Evolutionary conservation across 2,888 invertebrate species (phyloP).

Genomic region (Cephus rjabovi): DNA sequence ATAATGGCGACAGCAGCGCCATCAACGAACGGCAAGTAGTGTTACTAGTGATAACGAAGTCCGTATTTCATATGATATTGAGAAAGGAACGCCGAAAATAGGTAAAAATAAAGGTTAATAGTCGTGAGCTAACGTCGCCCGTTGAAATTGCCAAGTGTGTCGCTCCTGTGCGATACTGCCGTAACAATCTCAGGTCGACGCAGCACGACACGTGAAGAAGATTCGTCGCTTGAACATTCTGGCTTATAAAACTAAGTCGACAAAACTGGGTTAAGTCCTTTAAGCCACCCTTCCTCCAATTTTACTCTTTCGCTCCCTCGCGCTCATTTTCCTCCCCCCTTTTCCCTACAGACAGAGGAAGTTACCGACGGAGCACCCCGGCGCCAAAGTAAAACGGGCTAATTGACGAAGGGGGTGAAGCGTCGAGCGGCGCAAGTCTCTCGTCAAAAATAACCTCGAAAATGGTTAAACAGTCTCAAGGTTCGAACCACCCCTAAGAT

Average conservation of each 20-base stretch:
- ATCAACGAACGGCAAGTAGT: not conserved
- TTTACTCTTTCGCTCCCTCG: not conserved
- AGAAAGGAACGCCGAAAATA: not conserved
- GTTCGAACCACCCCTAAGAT: not conserved
- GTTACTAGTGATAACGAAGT: not conserved
- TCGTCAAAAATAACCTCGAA: not conserved
- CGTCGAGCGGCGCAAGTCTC: not conserved
- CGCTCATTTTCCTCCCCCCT: not conserved
- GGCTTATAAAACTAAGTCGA: not conserved
- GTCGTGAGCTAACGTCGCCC: not conserved
- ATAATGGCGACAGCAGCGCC: not conserved
- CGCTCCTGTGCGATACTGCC: not conserved
- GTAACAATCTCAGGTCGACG: not conserved
- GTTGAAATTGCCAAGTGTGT: not conserved
- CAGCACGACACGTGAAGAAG: not conserved
- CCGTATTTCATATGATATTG: not conserved
- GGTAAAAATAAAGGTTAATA: not conserved
- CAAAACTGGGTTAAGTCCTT: constrained; percentile 4
- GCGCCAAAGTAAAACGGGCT: not conserved
- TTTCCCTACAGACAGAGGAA: not conserved
- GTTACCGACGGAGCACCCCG: not conserved
- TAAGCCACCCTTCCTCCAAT: not conserved
- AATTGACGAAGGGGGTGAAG: not conserved
- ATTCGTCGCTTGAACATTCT: not conserved
- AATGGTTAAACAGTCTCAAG: not conserved